A percentile compares a stretch with the other conserved stretches of the same genome.
phyloP scores from a whole-genome alignment of 2,797 vertebrate species.

The Pseudotriccus pelzelni region DNA sequence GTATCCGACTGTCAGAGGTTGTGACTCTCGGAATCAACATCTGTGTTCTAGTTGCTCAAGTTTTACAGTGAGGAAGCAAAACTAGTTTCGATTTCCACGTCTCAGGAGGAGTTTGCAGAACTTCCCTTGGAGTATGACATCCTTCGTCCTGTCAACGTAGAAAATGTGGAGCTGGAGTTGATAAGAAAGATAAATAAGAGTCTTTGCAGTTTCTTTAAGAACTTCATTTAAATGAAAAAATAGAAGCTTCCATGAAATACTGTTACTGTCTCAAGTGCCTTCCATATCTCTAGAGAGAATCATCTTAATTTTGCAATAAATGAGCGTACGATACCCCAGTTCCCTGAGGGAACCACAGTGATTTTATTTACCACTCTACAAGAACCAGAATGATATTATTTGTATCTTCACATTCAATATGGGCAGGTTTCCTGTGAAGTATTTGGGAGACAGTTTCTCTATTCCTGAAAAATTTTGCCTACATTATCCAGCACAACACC shows the following conservation, averaged over 20 bases:
- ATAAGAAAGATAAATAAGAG: background rate
- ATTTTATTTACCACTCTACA: conserved; percentile 8
- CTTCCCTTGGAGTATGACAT: background rate
- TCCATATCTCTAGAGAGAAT: background rate
- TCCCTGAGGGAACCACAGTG: background rate
- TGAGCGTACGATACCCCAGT: background rate
- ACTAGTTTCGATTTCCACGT: background rate
- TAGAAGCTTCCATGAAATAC: background rate
- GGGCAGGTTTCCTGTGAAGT: background rate
- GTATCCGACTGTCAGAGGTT: accelerated
- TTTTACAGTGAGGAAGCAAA: background rate
- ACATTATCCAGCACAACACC: background rate
- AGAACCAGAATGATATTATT: background rate
- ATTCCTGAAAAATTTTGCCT: background rate
- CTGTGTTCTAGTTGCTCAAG: background rate
- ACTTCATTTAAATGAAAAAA: background rate
- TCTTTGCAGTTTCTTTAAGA: background rate
- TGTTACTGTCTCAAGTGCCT: background rate
- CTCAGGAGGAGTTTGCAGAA: background rate
- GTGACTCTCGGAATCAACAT: background rate
- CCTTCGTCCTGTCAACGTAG: background rate
- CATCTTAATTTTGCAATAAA: background rate
- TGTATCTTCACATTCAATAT: conserved; percentile 24
- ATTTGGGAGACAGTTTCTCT: background rate
- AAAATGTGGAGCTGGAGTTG: background rate